phyloP scores from a whole-genome alignment of 2,797 vertebrate species.

The Arrhamphus sclerolepis region DNA sequence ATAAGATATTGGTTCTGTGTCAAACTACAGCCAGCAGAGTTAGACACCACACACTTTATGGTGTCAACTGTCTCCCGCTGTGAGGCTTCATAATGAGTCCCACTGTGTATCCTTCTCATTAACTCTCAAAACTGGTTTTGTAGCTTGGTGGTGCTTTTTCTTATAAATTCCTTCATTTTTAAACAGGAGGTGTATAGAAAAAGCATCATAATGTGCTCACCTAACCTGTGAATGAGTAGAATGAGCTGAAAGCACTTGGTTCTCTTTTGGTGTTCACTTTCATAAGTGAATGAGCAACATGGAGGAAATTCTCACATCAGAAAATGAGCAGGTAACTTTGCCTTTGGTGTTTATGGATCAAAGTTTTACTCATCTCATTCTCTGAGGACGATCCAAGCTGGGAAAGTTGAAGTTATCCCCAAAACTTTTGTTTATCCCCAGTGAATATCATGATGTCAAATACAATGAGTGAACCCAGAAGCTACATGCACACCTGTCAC shows the following conservation, averaged over 20 bases:
- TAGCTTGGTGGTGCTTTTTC: constrained; percentile 9
- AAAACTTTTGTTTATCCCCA: background rate
- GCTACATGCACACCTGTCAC: constrained; percentile 25
- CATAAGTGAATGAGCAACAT: background rate
- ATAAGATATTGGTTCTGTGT: constrained; percentile 15
- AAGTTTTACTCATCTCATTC: background rate
- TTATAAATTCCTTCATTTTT: constrained; percentile 21
- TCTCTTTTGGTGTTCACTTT: background rate
- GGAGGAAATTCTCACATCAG: background rate
- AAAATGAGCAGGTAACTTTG: constrained; percentile 3
- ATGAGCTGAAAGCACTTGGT: background rate
- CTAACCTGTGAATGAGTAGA: constrained; percentile 22
- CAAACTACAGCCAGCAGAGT: constrained; percentile 9
- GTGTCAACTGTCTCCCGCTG: constrained; percentile 25
- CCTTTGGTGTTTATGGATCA: constrained; percentile 6
- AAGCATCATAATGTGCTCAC: constrained; percentile 32
- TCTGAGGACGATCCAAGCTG: background rate
- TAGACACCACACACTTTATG: constrained; percentile 19
- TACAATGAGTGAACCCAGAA: background rate
- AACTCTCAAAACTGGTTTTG: constrained; percentile 17
- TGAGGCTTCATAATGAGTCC: constrained; percentile 57
- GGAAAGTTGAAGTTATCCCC: background rate
- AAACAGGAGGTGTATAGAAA: constrained; percentile 23
- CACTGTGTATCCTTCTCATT: constrained; percentile 41
- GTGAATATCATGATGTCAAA: constrained; percentile 1